These are phyloP conservation scores for Cryptocephalus moraei DNA, from an alignment of 2,888 invertebrate species.

Conservation along the genomic window DNA sequence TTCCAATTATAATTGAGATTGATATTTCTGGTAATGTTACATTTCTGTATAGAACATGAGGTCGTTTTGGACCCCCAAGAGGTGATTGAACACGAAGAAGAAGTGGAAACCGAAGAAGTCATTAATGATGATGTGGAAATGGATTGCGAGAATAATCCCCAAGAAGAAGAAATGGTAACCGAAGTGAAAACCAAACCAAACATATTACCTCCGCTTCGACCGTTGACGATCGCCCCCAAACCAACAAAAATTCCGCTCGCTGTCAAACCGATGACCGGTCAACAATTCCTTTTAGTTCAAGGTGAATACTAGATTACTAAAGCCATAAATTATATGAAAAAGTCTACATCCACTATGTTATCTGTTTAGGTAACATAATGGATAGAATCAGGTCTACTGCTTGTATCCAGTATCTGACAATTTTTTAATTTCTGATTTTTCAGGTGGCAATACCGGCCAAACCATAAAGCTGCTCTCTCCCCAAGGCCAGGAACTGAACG, in stretches of 20 bases:
- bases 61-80: constrained; percentile 22
- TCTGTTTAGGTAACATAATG: too few species aligned
- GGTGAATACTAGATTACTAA: constrained; percentile 16
- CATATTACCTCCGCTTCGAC: constrained; percentile 30
- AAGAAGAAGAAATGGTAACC: constrained; percentile 25
- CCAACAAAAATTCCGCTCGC: constrained; percentile 31
- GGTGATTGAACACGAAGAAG: constrained; percentile 25
- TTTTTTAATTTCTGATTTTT: constrained; percentile 2
- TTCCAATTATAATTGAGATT: neutral
- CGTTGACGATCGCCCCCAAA: constrained; percentile 30
- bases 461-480: constrained; percentile 34
- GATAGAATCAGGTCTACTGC: too few species aligned
- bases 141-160: constrained; percentile 25
- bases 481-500: constrained; percentile 32
- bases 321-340: too few species aligned
- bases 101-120: constrained; percentile 28
- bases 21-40: neutral
- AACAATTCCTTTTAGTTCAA: constrained; percentile 41
- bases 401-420: too few species aligned
- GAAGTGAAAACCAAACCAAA: constrained; percentile 22
- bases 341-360: too few species aligned
- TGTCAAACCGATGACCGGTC: constrained; percentile 35
- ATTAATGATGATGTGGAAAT: constrained; percentile 32
- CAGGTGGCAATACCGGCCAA: constrained; percentile 26
- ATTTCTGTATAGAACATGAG: constrained; percentile 16